phyloP scores from a whole-genome alignment of 2,113 vertebrate genomes.

The Elaphurus davidianus region DNA sequence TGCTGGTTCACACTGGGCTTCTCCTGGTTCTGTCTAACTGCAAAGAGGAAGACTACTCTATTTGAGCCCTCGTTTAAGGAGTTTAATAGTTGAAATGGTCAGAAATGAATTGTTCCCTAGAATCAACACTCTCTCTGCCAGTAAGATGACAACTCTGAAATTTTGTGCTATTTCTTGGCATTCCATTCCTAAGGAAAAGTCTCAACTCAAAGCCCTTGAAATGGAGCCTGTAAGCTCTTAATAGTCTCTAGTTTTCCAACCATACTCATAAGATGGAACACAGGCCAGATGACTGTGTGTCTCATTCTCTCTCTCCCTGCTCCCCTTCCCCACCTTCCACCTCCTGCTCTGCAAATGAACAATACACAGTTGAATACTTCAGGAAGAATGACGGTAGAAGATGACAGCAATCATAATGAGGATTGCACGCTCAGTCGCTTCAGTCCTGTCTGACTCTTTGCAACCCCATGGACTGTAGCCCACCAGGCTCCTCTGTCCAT shows the following conservation, averaged over 20 bases:
- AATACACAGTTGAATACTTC: not conserved
- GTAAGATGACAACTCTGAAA: not conserved
- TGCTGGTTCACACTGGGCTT: not conserved
- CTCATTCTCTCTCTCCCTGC: not conserved
- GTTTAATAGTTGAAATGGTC: not conserved
- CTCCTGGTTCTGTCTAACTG: not conserved
- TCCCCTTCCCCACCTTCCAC: not conserved
- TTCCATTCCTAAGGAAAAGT: not conserved
- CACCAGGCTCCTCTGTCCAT: accelerated
- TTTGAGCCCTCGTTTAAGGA: not conserved
- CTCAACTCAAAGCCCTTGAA: not conserved
- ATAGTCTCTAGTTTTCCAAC: not conserved
- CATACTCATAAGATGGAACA: not conserved
- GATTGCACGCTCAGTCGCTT: not conserved
- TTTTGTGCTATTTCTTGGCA: not conserved
- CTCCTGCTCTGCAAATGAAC: not conserved
- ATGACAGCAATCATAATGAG: not conserved
- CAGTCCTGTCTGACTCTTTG: not conserved
- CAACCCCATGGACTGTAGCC: not conserved
- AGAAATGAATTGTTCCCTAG: not conserved
- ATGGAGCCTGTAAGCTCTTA: not conserved
- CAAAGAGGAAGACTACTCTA: not conserved
- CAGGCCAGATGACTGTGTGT: not conserved
- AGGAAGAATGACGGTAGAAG: not conserved
- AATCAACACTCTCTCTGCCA: not conserved